phyloP scores from a whole-genome alignment of 2,888 invertebrate species.

The Ceramica pisi region DNA sequence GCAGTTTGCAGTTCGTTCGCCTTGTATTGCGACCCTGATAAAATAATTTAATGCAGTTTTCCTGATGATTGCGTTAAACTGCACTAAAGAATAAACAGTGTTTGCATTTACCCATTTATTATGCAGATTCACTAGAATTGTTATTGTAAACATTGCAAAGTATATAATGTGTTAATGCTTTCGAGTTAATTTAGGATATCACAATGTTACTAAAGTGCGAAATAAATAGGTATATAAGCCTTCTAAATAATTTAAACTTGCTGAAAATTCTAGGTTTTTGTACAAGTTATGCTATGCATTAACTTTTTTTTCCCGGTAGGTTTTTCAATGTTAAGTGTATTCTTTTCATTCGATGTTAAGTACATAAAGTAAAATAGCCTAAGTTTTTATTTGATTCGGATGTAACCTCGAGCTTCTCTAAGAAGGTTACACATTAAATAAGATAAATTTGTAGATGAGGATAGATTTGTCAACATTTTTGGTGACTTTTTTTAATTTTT shows the following conservation, averaged over 20 bases:
- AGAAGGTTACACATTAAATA: neutral
- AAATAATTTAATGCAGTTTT: slow-evolving; percentile 27
- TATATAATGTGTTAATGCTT: slow-evolving; percentile 6
- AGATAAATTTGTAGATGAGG: neutral
- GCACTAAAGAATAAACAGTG: slow-evolving; percentile 7
- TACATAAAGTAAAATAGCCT: neutral
- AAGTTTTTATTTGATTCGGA: slow-evolving; percentile 3
- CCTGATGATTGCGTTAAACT: slow-evolving; percentile 28
- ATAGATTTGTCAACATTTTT: neutral
- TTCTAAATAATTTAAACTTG: neutral
- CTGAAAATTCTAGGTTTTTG: neutral
- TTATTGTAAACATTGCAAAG: slow-evolving; percentile 25
- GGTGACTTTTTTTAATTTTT: too few species aligned
- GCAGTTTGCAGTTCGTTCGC: slow-evolving; percentile 36
- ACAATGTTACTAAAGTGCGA: neutral
- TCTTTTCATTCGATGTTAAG: neutral
- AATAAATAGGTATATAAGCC: neutral
- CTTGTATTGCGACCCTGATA: slow-evolving; percentile 49
- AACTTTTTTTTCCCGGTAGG: too few species aligned
- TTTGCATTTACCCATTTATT: slow-evolving; percentile 7
- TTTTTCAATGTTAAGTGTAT: neutral
- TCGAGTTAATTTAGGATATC: slow-evolving; percentile 3
- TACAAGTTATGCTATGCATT: too few species aligned
- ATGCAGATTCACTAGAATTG: slow-evolving; percentile 19
- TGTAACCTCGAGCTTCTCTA: slow-evolving; percentile 35